A percentile compares a stretch with the other conserved stretches of the same genome.
Conservation (phyloP, 2,888 invertebrate species). For the Diachrysia chrysitis region DNA sequence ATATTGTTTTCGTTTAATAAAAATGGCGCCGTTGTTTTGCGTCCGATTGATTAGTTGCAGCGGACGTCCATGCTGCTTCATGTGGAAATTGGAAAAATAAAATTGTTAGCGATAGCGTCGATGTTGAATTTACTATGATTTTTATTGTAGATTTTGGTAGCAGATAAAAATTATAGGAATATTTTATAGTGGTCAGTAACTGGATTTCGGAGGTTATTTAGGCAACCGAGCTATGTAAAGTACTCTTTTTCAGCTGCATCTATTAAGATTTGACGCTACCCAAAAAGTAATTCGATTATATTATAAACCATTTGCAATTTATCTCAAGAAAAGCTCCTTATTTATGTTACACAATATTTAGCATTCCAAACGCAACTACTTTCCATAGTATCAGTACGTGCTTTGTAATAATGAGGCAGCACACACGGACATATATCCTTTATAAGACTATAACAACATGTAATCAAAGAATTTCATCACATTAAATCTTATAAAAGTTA, state of each 20-base stretch:
- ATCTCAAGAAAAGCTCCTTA: no score
- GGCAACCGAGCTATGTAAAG: neutral
- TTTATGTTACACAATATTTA: neutral
- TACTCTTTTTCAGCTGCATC: conserved; percentile 18
- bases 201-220: neutral
- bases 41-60: conserved; percentile 50
- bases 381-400: neutral
- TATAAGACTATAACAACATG: no score
- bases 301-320: no score
- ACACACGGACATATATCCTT: neutral
- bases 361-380: neutral
- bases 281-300: neutral
- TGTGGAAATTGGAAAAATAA: conserved; percentile 50
- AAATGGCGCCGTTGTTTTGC: conserved; percentile 37
- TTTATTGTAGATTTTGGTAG: neutral
- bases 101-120: neutral
- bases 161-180: neutral
- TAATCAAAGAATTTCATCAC: no score
- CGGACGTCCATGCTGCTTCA: conserved; percentile 24
- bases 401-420: neutral
- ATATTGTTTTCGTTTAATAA: conserved; percentile 42
- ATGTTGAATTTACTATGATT: neutral
- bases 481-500: no score
- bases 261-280: neutral
- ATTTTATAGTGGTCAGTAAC: neutral